Evolutionary conservation across 2,888 invertebrate species (phyloP), one percentile per base, ranked within the genome.

Genomic region (Buathra laborator): DNA sequence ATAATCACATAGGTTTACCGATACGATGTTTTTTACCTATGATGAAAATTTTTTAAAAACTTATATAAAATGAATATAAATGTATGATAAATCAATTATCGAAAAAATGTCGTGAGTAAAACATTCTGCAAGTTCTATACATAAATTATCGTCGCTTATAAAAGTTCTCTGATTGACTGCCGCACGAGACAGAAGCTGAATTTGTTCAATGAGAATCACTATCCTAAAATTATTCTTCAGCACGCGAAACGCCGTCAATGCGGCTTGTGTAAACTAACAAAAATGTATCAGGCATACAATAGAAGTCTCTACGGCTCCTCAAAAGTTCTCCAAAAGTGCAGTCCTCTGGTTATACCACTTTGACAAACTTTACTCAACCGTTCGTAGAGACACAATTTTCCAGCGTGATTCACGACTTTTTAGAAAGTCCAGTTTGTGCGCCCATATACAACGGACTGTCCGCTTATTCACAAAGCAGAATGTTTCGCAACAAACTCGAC

Each of bases 401-500:
- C 32, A 37, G n/a, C 46, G 59, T 81, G 29, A 59, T 62, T 14
- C n/a, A 44, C 29, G 5, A 19, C 29, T 24, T 59, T 59, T 29
- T 19, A 29, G 32, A 72, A 66, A 72, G 59, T 75, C 67, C 4
- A 12, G 7, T 16, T 46, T n/a, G 37, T 5, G 14, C 9, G 37
- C 29, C 32, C 24, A 59, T 43, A 6, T 48, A 6, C 32, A n/a
- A 43, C 19, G 3, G 9, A 29, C 29, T n/a, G 43, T 9, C 16
- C n/a, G n/a, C 7, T 29, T 29, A 16, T 32, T 67, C 44, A 66
- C 78, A 83, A 81, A 84, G 76, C 24, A 43, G 77, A 82, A 66
- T 70, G 68, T 82, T 82, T 80, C 59, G 56, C 87, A 86, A 86
- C 86, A 79, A 37, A 87, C 80, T 64, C 71, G 59, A 24, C n/a